phyloP scores from a whole-genome alignment of 1,140 invertebrate species.

The Drosophila equinoxialis region DNA sequence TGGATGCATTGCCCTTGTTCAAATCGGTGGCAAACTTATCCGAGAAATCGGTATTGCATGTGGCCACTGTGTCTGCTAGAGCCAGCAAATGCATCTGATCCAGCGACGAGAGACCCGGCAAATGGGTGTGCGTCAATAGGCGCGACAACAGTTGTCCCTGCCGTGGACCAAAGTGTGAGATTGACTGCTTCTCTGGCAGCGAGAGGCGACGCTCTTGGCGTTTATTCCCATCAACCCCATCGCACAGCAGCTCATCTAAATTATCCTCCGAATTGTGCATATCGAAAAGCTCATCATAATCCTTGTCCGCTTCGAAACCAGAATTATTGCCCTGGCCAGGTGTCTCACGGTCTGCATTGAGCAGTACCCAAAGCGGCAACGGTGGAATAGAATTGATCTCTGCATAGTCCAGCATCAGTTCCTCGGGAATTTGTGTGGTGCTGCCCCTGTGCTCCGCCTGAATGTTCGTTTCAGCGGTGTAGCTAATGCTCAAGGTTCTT shows the following conservation, averaged over 20 bases:
- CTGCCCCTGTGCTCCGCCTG: conserved; percentile 86
- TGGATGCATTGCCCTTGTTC: conserved; percentile 83
- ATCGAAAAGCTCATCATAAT: conserved; percentile 95
- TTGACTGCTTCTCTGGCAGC: conserved; percentile 87
- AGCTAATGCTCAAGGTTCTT: conserved; percentile 93
- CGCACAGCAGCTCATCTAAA: conserved; percentile 91
- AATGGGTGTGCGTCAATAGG: conserved; percentile 96
- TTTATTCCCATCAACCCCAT: conserved; percentile 84
- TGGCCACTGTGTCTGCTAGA: conserved; percentile 98
- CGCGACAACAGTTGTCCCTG: conserved; percentile 91
- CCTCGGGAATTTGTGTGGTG: conserved; percentile 89
- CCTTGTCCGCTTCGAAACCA: conserved; percentile 85
- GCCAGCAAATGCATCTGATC: conserved; percentile 99
- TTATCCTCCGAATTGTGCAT: conserved; percentile 91
- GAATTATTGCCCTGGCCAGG: conserved; percentile 84
- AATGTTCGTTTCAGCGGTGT: conserved; percentile 87
- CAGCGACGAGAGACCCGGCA: conserved; percentile 97
- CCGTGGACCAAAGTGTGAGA: conserved; percentile 92
- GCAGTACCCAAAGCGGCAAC: conserved; percentile 96
- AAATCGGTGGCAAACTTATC: conserved; percentile 92
- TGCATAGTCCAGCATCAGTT: conserved; percentile 95
- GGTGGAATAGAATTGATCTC: conserved; percentile 98
- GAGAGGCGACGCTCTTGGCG: conserved; percentile 87
- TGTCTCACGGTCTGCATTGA: conserved; percentile 95
- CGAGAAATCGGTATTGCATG: conserved; percentile 93